Evolutionary conservation across 2,797 vertebrate species (phyloP).

Genomic region (Rhyacichthys aspro): DNA sequence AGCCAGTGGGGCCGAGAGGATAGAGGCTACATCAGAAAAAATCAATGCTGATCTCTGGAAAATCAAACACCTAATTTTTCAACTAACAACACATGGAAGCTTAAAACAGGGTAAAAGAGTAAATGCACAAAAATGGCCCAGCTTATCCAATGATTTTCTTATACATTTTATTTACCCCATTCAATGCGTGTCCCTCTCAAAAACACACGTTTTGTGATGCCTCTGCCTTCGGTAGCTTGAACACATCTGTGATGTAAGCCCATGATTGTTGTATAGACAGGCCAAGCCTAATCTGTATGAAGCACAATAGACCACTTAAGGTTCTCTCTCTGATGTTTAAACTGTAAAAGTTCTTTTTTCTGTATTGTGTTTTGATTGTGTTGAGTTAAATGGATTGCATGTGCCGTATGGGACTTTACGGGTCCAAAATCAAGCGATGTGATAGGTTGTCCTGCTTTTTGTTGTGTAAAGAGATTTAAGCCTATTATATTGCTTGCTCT

Average conservation of each 20-base stretch:
- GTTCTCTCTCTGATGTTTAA: slow-evolving; percentile 77
- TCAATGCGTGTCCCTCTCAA: slow-evolving; percentile 26
- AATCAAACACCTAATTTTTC: slow-evolving; percentile 11
- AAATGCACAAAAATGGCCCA: neutral
- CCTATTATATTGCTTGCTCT: slow-evolving; percentile 79
- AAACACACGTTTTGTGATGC: slow-evolving; percentile 49
- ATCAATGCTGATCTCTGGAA: slow-evolving; percentile 30
- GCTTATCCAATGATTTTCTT: neutral
- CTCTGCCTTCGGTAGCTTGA: slow-evolving; percentile 70
- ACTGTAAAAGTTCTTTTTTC: slow-evolving; percentile 67
- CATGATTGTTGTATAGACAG: slow-evolving; percentile 78
- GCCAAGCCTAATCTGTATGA: slow-evolving; percentile 75
- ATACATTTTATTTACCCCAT: neutral
- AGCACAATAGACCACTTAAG: slow-evolving; percentile 80
- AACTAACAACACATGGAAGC: slow-evolving; percentile 1
- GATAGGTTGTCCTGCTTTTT: slow-evolving; percentile 79
- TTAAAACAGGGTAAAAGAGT: slow-evolving; percentile 12
- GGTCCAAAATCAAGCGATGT: slow-evolving; percentile 80
- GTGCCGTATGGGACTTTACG: slow-evolving; percentile 78
- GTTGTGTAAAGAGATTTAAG: slow-evolving; percentile 75
- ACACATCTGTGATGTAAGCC: slow-evolving; percentile 67
- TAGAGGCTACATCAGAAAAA: slow-evolving; percentile 29
- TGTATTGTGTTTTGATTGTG: slow-evolving; percentile 79
- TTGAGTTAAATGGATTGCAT: slow-evolving; percentile 82
- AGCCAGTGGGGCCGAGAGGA: slow-evolving; percentile 35